Conservation (phyloP, 2,888 invertebrate genomes). For the Neoaliturus tenellus region DNA sequence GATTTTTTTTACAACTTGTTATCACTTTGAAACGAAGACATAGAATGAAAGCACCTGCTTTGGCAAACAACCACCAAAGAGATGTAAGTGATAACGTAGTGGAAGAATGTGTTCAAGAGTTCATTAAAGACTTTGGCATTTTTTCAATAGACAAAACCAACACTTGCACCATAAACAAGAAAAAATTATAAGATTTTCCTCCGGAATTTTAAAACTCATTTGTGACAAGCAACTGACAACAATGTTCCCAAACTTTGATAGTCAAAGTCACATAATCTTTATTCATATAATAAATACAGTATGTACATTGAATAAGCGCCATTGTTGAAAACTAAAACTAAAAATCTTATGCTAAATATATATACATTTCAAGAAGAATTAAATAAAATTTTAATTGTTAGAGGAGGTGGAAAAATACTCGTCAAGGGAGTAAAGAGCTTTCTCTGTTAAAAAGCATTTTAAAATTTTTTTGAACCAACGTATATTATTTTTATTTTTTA, state of each 20-base stretch:
- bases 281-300: no score
- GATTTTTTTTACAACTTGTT: conserved; percentile 28
- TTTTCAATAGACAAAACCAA: background rate
- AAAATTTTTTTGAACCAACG: no score
- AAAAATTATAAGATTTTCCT: background rate
- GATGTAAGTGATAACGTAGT: conserved; percentile 4
- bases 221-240: conserved; percentile 8
- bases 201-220: conserved; percentile 22
- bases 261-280: no score
- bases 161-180: background rate
- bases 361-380: background rate
- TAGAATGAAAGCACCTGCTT: conserved; percentile 17
- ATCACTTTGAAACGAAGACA: conserved; percentile 27
- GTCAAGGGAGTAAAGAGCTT: conserved; percentile 25
- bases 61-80: conserved; percentile 16
- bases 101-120: conserved; percentile 15
- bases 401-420: no score
- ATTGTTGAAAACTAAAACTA: background rate
- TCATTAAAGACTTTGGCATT: conserved; percentile 23
- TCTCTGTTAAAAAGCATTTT: no score
- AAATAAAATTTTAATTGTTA: conserved; percentile 15
- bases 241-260: conserved; percentile 39
- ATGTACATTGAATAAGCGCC: no score
- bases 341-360: background rate
- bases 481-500: no score